Base-by-base conservation (phyloP, 1,140 invertebrate species). In the Zaprionus taronus region DNA sequence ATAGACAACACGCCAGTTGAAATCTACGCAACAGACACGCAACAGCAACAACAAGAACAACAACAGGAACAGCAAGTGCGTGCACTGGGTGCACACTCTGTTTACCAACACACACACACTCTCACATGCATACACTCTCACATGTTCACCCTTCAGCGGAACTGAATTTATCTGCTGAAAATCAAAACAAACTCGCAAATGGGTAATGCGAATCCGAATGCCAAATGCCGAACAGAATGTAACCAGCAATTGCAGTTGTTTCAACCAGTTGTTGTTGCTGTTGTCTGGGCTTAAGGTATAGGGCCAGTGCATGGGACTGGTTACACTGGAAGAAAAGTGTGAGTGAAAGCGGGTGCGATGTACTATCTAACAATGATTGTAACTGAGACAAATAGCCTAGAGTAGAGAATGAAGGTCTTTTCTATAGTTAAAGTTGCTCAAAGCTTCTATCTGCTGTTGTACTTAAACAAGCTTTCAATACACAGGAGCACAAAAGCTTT, bases 131-230 rank as follows among this genome's bases (percentile, higher is more conserved):
- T 24, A 14, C 20, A 55, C 17, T 26, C 28, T 41, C 31, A 28
- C 57, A 47, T 51, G 47, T 24, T n/a, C 47, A 24, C 5, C 14
- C 2, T 17, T 9, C 22, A 72, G 64, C 65, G 71, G 62, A 47
- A 34, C 69, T 71, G 58, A 77, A 71, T 80, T 80, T 78, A 80
- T 78, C 79, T 74, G 75, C 63, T 68, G 66, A 55, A 80, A 75
- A 80, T 79, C 79, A 79, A 73, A 80, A 80, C 76, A 75, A 80
- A 80, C 78, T 80, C 61, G 57, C 57, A 79, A 70, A 67, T 79
- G 71, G 57, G 79, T 71, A 80, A 78, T 80, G 57, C 66, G 71
- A 65, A 80, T 70, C 47, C 55, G 58, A 66, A 66, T 76, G 26
- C 41, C 41, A 44, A 51, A 38, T 57, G 38, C 26, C 15, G 51